Base-by-base conservation (phyloP, 1,140 invertebrate genomes). In the Zaprionus kolodkinae region DNA sequence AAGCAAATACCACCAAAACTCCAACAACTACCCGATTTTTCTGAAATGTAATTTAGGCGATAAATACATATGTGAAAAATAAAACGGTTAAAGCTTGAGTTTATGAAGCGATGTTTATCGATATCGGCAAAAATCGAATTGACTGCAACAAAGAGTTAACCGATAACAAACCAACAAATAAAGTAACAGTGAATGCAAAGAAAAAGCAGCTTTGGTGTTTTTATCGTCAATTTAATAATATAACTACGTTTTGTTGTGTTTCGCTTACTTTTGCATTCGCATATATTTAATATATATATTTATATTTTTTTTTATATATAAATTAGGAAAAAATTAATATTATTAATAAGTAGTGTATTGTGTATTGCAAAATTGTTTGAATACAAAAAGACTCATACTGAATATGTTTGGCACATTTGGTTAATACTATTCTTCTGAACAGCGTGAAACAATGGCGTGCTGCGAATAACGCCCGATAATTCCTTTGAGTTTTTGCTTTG, bases 371-470 rank as follows among this genome's bases (percentile, higher is more conserved):
- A 70, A 76, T 55, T 66, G 62, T 55, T 72, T 64, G 84, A 77
- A 81, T 69, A 71, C 81, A 84, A 76, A 71, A 63, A 63, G 66
- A 81, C 72, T 91, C 81, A 92, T 81, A 92, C 84, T 88, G 90
- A 92, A 86, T 92, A 91, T 78, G 91, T 91, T 91, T 92, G 91
- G 91, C 91, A 92, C 81, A 83, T 86, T 92, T 92, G 84, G 75
- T 91, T 91, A 77, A 89, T 88, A 91, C 79, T 91, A 69, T 88
- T 92, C 74, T 86, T 86, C 38, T 83, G 78, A 78, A 86, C 84
- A 69, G 76, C 87, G 57, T 92, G 84, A 74, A 92, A 92, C 60
- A 92, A 73, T 48, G 91, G 91, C 68, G 91, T 92, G 72, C 91
- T 92, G 63, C 91, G 85, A 56, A 92, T 75, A 17, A 89, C 86